phyloP scores from a whole-genome alignment of 2,888 invertebrate species.

The Ormia ochracea region DNA sequence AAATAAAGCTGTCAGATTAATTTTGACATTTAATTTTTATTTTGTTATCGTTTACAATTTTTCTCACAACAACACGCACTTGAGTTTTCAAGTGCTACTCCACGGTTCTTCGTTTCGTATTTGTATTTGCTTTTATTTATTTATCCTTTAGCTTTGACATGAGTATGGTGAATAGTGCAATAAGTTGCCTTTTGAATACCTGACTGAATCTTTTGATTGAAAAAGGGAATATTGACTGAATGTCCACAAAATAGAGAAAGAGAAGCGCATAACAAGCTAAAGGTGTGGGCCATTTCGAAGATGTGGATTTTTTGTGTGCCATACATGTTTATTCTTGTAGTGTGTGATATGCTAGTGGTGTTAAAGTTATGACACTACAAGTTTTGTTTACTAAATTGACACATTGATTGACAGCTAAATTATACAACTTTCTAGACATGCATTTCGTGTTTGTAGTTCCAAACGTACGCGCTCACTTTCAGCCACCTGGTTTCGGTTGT shows the following conservation, averaged over 20 bases:
- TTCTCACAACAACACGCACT: conserved; percentile 13
- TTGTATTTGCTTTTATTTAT: not conserved
- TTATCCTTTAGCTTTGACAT: not conserved
- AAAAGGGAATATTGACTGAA: not conserved
- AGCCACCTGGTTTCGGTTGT: conserved; percentile 32
- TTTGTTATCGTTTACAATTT: not conserved
- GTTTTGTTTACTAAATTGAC: conserved; percentile 66
- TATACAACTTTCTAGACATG: conserved; percentile 43
- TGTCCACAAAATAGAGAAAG: not conserved
- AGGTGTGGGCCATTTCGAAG: no score
- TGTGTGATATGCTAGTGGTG: conserved; percentile 2
- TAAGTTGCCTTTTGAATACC: not conserved
- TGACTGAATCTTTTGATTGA: not conserved
- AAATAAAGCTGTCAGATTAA: conserved; percentile 50
- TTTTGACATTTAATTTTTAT: conserved; percentile 52
- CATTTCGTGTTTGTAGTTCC: not conserved
- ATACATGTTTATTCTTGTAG: conserved; percentile 2
- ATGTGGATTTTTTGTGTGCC: no score
- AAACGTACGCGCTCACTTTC: not conserved
- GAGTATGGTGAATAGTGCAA: not conserved
- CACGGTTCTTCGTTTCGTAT: not conserved
- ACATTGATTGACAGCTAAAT: conserved; percentile 73
- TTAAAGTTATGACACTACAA: not conserved
- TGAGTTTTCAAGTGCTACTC: conserved; percentile 17
- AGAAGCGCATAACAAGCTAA: not conserved